A percentile compares a stretch with the other conserved stretches of the same genome.
These are phyloP conservation scores for Venusia cambrica DNA, from an alignment of 2,888 invertebrate genomes.

Conservation along the genomic window DNA sequence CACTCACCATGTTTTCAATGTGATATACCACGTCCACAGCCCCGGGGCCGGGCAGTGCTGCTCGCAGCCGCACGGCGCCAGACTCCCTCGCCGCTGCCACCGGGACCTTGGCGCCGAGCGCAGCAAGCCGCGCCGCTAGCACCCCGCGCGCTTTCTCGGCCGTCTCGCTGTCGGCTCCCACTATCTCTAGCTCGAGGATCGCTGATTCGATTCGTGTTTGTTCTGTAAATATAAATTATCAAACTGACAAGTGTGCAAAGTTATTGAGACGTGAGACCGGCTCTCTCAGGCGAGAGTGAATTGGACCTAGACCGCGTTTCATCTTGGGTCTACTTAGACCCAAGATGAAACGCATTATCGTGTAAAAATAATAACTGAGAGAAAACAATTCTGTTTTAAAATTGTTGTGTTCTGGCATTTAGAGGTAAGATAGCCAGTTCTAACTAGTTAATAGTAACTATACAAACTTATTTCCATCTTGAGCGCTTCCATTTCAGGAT, in stretches of 20 bases:
- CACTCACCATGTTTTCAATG: constrained; percentile 87
- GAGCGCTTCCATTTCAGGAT: too few relatives aligned
- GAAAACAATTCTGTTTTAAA: too few relatives aligned
- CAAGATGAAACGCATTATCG: too few relatives aligned
- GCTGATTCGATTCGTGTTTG: constrained; percentile 88
- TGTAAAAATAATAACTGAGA: too few relatives aligned
- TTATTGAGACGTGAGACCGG: too few relatives aligned
- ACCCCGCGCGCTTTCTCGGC: constrained; percentile 76
- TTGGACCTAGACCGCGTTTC: too few relatives aligned
- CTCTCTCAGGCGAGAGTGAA: too few relatives aligned
- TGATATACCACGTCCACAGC: constrained; percentile 90
- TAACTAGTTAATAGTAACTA: too few relatives aligned
- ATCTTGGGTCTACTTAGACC: too few relatives aligned
- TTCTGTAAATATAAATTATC: constrained; percentile 59
- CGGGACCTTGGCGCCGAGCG: constrained; percentile 57
- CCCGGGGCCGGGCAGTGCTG: constrained; percentile 85
- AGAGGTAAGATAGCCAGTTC: too few relatives aligned
- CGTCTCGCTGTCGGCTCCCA: constrained; percentile 79
- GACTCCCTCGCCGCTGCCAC: constrained; percentile 61
- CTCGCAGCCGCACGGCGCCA: constrained; percentile 76
- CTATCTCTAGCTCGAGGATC: constrained; percentile 86
- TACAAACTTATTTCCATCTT: too few relatives aligned
- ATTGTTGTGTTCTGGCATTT: too few relatives aligned
- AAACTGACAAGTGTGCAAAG: not conserved
- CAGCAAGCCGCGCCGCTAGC: constrained; percentile 47